Percentiles rank a stretch among this genome's conserved stretches.
Evolutionary conservation across 92 coral and sea anemone genomes (phyloP).

Genomic region (Zoanthus sansibaricus): DNA sequence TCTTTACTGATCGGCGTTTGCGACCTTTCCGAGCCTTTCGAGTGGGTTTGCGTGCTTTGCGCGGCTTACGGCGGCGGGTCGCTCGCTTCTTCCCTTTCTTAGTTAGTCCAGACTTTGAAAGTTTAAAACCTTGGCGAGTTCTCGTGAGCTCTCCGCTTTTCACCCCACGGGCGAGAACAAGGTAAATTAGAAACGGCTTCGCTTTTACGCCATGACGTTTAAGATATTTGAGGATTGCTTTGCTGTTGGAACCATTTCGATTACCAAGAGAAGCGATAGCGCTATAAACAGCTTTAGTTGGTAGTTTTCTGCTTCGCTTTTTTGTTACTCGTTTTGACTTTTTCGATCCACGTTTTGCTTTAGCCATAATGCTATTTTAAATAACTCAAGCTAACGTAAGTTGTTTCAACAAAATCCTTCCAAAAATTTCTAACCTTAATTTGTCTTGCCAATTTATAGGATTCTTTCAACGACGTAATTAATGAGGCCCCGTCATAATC

Average conservation of each 20-base stretch:
- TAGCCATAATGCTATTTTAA: constrained; percentile 15
- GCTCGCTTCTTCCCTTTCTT: constrained; percentile 18
- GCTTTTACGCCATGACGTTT: constrained; percentile 15
- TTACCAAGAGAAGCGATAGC: constrained; percentile 42
- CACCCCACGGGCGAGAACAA: constrained; percentile 48
- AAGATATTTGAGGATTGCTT: constrained; percentile 37
- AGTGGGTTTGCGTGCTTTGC: constrained; percentile 36
- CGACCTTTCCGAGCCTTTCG: constrained; percentile 33
- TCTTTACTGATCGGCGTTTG: constrained; percentile 38
- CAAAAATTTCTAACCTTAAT: neutral
- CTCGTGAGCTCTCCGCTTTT: constrained; percentile 40
- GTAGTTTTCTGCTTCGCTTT: constrained; percentile 37
- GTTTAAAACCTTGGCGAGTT: constrained; percentile 42
- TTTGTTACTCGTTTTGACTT: constrained; percentile 16
- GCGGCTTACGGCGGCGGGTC: constrained; percentile 40
- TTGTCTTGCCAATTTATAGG: constrained; percentile 24
- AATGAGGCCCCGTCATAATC: constrained; percentile 15
- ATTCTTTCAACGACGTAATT: constrained; percentile 10
- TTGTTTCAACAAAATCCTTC: neutral
- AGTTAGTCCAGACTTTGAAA: constrained; percentile 17
- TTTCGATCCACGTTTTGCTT: constrained; percentile 35
- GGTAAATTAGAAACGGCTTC: constrained; percentile 28
- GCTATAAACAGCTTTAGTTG: constrained; percentile 30
- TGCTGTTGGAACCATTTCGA: constrained; percentile 48
- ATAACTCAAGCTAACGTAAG: constrained; percentile 11